Evolutionary conservation across 2,888 invertebrate species (phyloP), one percentile per base, ranked within the genome.

Genomic region (Ashinkailepas kermadecensis): DNA sequence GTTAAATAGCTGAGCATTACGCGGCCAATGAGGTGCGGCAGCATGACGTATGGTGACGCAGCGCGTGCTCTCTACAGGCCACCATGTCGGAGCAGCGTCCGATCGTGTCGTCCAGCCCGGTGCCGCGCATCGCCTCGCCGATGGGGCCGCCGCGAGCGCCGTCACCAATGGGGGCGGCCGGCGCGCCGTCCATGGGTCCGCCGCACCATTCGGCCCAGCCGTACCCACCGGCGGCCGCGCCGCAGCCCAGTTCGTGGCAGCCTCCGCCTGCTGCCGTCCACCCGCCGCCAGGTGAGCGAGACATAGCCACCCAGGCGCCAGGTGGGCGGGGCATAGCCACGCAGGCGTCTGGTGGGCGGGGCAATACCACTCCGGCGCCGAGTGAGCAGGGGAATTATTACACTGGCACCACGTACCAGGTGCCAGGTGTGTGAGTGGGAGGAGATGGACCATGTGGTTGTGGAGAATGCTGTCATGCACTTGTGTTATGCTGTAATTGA

Each of bases 121-220:
- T 21, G 74, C 74, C 74, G 74, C 74, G 74, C 54, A 54, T 54
- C 39, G 54, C 74, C 8, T 74, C 74, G 15, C 74, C 74, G 25
- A 74, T 74, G 74, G 74, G 74, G 7, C 74, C 74, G 39, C 74
- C 74, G 74, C 74, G 74, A 54, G 74, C 74, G 39, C 54, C 74
- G 18, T 74, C 74, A 9, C 74, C 74, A 13, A 74, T 74, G 74
- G 74, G 54, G 54, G 74, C 21, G 10, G 74, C 54, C 18, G 74
- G 74, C 25, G 25, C 25, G 54, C 74, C 74, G 74, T 15, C 54
- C 18, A 18, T 18, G 13, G 54, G 54, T 12, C 74, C 74, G 74
- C 74, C 74, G 15, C 54, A 74, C 74, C 70, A 65, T 23, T 9
- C 13, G 39, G 39, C 54, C 39, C 70, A 18, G 39, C 70, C 25